phyloP scores from a whole-genome alignment of 2,888 invertebrate species.

The Pheosia tremula region DNA sequence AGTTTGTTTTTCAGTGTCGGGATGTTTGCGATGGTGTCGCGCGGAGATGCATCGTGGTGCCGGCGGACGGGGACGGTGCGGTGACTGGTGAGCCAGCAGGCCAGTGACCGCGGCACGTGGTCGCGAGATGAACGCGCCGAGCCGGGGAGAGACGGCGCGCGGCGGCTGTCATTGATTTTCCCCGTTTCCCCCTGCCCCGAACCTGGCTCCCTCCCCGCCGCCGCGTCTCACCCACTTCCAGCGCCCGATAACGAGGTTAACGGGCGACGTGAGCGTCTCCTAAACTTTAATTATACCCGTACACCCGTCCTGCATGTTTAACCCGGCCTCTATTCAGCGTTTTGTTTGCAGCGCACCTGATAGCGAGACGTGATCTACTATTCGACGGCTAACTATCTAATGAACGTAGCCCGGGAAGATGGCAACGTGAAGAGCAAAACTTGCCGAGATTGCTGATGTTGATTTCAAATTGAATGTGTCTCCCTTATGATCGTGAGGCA shows the following conservation, averaged over 20 bases:
- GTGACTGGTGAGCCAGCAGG: slow-evolving; percentile 68
- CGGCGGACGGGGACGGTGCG: slow-evolving; percentile 52
- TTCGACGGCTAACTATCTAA: slow-evolving; percentile 69
- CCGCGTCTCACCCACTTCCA: slow-evolving; percentile 84
- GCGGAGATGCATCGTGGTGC: slow-evolving; percentile 38
- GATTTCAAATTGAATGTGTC: slow-evolving; percentile 61
- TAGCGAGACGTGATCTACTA: slow-evolving; percentile 72
- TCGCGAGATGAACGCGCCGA: slow-evolving; percentile 82
- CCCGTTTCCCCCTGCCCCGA: slow-evolving; percentile 71
- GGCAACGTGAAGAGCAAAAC: slow-evolving; percentile 54
- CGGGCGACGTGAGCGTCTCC: slow-evolving; percentile 85
- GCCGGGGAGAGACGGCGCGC: slow-evolving; percentile 82
- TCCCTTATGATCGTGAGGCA: slow-evolving; percentile 47
- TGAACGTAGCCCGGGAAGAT: slow-evolving; percentile 65
- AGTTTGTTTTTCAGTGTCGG: not conserved
- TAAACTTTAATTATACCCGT: slow-evolving; percentile 85
- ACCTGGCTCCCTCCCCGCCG: slow-evolving; percentile 70
- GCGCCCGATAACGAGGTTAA: slow-evolving; percentile 85
- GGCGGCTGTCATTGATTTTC: slow-evolving; percentile 85
- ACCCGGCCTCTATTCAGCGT: slow-evolving; percentile 80
- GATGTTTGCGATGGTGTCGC: slow-evolving; percentile 18
- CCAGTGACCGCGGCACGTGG: slow-evolving; percentile 83
- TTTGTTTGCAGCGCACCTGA: slow-evolving; percentile 81
- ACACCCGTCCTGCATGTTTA: slow-evolving; percentile 83
- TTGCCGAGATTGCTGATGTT: slow-evolving; percentile 42